Evolutionary conservation across 2,797 vertebrate species (phyloP), one percentile per base, ranked within the genome.

Genomic region (Cynopterus sphinx): DNA sequence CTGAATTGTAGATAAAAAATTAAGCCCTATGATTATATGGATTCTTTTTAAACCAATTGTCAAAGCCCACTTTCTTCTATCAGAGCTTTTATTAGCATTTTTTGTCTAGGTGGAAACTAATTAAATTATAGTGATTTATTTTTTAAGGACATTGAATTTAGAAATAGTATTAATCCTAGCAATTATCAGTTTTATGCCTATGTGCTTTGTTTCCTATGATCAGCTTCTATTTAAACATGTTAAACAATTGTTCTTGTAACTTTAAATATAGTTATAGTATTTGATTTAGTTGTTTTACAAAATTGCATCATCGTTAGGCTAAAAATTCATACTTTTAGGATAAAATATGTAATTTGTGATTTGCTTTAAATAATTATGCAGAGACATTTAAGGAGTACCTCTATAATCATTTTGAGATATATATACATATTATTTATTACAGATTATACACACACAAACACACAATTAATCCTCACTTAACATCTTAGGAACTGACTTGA

Each of bases 51-150:
- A 96, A 94, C n/a, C 33, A 1, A 1, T 96, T 97, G 55, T 63
- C 49, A 0, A 13, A 96, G 70, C 82, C 51, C 7, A 0, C 55
- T 96, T 96, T 96, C 82, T 97, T 88, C 97, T 98, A 97, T 98
- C 95, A 97, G 90, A 94, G 95, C 83, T 94, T 98, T 98, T 91
- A 98, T 97, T 95, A 96, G 19, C 84, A 89, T 57, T 95, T 78
- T 97, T 94, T 93, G 67, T 15, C 53, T 74, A 85, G 22, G 73
- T 93, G 88, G 91, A 96, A 98, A 97, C 94, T 98, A 98, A 98
- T 98, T 98, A 98, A 98, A 98, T 98, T 98, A 98, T 78, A 10
- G 73, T 7, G 19, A 96, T 96, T 98, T 94, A 24, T 97, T 98
- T 98, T 97, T 97, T 97, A 96, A 97, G 96, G 90, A 95, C 92